phyloP scores from a whole-genome alignment of 2,113 vertebrate genomes.

The Notarius quadriscutis region DNA sequence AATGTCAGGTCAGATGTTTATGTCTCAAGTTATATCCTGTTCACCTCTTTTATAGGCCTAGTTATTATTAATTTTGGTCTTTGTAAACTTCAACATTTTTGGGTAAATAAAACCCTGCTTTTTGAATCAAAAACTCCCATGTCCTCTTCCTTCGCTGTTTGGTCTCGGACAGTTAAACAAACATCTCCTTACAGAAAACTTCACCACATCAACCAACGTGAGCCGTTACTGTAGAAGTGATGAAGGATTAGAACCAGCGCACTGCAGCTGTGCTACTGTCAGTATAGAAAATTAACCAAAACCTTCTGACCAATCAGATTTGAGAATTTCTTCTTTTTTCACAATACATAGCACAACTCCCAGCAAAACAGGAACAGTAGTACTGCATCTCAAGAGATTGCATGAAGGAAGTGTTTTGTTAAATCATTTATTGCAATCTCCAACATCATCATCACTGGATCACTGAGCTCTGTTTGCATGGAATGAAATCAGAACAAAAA shows the following conservation, averaged over 20 bases:
- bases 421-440: background rate
- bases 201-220: background rate
- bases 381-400: too few relatives aligned
- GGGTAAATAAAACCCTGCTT: too few relatives aligned
- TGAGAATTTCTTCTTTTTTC: background rate
- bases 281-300: background rate
- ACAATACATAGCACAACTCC: background rate
- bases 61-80: too few relatives aligned
- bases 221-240: background rate
- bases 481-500: background rate
- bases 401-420: background rate
- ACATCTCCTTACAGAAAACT: background rate
- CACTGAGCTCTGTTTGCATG: background rate
- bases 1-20: too few relatives aligned
- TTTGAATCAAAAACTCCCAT: too few relatives aligned
- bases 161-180: background rate
- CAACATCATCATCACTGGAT: background rate
- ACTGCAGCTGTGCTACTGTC: background rate
- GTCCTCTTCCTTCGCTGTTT: too few relatives aligned
- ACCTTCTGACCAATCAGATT: background rate
- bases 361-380: too few relatives aligned
- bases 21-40: too few relatives aligned
- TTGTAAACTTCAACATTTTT: too few relatives aligned
- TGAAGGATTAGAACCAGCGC: background rate
- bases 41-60: too few relatives aligned